phyloP scores from a whole-genome alignment of 2,888 invertebrate species.

The Lamproptera curius region DNA sequence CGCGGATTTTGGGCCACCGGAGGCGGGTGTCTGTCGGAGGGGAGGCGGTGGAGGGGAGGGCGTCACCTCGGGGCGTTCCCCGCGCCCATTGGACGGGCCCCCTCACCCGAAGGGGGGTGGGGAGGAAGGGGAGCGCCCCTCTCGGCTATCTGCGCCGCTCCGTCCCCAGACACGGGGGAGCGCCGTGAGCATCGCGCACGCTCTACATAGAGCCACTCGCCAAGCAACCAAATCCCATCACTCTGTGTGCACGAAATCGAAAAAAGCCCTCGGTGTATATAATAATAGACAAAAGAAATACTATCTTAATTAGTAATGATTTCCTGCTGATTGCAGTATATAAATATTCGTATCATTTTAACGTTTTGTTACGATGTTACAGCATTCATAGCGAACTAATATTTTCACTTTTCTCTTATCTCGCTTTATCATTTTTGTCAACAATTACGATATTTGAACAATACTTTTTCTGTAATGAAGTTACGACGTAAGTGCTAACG shows the following conservation, averaged over 20 bases:
- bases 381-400: not conserved
- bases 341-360: too few relatives aligned
- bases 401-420: not conserved
- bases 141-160: not conserved
- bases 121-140: too few relatives aligned
- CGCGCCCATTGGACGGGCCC: conserved; percentile 12
- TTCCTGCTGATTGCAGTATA: too few relatives aligned
- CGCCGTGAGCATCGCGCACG: not conserved
- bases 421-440: not conserved
- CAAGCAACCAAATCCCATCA: not conserved
- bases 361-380: too few relatives aligned
- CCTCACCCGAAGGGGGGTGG: too few relatives aligned
- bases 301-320: too few relatives aligned
- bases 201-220: not conserved
- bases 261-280: not conserved
- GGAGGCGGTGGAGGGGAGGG: conserved; percentile 11
- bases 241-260: not conserved
- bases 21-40: conserved; percentile 23
- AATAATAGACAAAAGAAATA: too few relatives aligned
- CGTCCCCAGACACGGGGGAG: not conserved
- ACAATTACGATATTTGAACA: not conserved
- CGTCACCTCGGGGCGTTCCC: conserved; percentile 8
- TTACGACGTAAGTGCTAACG: not conserved
- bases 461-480: not conserved
- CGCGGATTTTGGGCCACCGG: conserved; percentile 11